phyloP scores from a whole-genome alignment of 2,888 invertebrate species.

The Netelia fuscicornis region DNA sequence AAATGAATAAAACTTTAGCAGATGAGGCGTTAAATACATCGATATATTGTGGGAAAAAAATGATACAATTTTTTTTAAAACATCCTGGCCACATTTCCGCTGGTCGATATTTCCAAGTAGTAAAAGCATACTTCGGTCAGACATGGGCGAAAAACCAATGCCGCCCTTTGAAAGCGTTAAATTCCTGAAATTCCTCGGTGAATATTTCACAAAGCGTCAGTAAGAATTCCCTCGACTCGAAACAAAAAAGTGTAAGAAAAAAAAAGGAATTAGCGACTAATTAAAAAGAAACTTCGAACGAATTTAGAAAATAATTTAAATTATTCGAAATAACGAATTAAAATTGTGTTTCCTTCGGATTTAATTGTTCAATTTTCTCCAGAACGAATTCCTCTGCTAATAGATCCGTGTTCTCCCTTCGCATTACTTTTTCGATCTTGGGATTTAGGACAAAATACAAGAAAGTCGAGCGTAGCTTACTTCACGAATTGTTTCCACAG shows the following conservation, averaged over 20 bases:
- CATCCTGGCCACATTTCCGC: too few species aligned
- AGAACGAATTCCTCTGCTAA: not conserved
- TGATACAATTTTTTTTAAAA: too few species aligned
- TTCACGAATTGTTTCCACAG: slow-evolving; percentile 19
- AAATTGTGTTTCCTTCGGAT: not conserved
- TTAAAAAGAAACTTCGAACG: not conserved
- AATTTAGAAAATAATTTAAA: too few species aligned
- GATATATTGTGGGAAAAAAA: too few species aligned
- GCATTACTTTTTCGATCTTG: too few species aligned
- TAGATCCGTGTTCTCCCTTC: not conserved
- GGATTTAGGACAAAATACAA: not conserved
- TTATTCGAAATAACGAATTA: too few species aligned
- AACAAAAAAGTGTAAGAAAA: not conserved
- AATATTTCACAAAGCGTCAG: not conserved
- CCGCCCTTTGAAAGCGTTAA: slow-evolving; percentile 16
- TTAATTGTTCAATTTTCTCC: not conserved
- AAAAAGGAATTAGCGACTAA: not conserved
- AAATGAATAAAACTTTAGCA: too few species aligned
- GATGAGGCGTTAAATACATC: too few species aligned
- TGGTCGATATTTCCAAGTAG: slow-evolving; percentile 2
- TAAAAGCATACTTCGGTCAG: slow-evolving; percentile 29
- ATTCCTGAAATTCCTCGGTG: not conserved
- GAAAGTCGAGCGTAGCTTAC: not conserved
- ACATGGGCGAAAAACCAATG: slow-evolving; percentile 1
- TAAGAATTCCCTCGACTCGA: not conserved